phyloP scores from a whole-genome alignment of 2,113 vertebrate genomes.

The Xenotilapia flavipinnis region DNA sequence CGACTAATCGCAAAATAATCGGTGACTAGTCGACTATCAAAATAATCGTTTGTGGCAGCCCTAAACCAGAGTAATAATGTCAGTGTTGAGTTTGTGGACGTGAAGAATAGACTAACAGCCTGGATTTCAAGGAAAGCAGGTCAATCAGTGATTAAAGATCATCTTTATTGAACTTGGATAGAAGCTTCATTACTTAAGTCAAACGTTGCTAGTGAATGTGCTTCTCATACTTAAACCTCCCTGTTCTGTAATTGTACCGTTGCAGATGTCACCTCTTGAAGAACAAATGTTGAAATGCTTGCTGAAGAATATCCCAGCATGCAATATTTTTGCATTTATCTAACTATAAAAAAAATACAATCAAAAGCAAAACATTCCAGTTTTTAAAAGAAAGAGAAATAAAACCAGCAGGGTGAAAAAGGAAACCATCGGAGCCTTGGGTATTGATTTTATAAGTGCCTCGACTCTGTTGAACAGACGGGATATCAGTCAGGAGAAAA shows the following conservation, averaged over 20 bases:
- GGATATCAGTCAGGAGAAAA: conserved; percentile 26
- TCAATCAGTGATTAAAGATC: background rate
- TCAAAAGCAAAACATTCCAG: background rate
- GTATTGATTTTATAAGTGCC: conserved; percentile 57
- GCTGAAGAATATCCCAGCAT: background rate
- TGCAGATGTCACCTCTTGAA: background rate
- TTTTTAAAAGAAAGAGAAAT: background rate
- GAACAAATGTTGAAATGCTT: background rate
- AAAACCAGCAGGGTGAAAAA: background rate
- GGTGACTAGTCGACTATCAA: too few species aligned
- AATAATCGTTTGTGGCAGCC: too few species aligned
- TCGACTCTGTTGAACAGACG: conserved; percentile 20
- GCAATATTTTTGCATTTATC: background rate
- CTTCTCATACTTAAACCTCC: background rate
- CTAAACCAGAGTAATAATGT: background rate
- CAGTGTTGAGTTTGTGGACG: background rate
- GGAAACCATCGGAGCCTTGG: conserved; percentile 17
- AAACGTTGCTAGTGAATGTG: accelerated
- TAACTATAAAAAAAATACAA: background rate
- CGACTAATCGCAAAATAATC: too few species aligned
- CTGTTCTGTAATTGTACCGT: accelerated
- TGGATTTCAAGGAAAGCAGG: background rate
- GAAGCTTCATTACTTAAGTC: background rate
- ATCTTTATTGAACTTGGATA: background rate
- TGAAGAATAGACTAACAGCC: background rate